Evolutionary conservation across 2,797 vertebrate genomes (phyloP).

Genomic region (Danio jaintianensis): DNA sequence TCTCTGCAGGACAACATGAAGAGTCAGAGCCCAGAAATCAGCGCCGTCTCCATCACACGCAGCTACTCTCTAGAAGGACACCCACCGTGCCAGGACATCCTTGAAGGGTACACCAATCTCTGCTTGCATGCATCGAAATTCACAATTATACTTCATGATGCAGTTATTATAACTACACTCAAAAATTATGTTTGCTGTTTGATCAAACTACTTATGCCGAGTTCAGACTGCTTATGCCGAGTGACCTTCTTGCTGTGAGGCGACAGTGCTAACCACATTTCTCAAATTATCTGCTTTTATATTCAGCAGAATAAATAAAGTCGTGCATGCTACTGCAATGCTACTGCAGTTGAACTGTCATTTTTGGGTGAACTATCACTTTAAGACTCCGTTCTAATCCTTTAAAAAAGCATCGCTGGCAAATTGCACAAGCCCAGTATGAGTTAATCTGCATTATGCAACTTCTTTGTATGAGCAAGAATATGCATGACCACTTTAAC

Average conservation of each 20-base stretch:
- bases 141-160: not conserved
- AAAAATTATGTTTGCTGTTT: not conserved
- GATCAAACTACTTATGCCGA: no score
- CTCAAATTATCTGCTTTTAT: no score
- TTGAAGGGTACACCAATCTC: conserved; percentile 67
- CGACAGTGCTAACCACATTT: no score
- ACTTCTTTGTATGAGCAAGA: not conserved
- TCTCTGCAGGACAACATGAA: conserved; percentile 81
- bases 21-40: conserved; percentile 63
- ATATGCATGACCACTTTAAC: not conserved
- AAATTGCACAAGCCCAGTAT: not conserved
- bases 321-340: no score
- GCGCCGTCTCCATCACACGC: conserved; percentile 66
- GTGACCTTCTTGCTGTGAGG: no score
- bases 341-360: no score
- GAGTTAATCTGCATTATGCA: not conserved
- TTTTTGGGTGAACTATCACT: no score
- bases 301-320: no score
- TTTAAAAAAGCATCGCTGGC: not conserved
- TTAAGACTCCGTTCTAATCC: not conserved
- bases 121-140: not conserved
- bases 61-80: conserved; percentile 80
- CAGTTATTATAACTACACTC: no score
- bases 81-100: conserved; percentile 64
- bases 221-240: no score